Base-by-base conservation (phyloP, 2,797 vertebrate species). In the Ptychobarbus kaznakovi region DNA sequence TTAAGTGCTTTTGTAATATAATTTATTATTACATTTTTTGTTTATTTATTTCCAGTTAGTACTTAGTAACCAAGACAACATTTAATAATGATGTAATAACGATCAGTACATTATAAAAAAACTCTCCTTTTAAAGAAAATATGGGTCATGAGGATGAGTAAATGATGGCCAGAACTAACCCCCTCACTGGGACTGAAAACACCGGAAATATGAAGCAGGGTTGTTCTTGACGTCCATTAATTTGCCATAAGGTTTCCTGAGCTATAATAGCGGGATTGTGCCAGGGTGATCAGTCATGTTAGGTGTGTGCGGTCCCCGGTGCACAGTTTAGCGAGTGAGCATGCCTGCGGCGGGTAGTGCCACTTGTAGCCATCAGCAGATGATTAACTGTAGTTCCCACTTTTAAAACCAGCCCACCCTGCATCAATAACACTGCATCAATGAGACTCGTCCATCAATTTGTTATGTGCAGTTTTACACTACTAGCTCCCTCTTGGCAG, bases 361-460 rank as follows among this genome's bases (percentile, higher is more conserved):
- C 61, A 76, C 46, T 68, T 80, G 35, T 66, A 46, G 38, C 49
- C 72, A 82, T 69, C 51, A 82, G 49, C 20, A 10, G 66, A 66
- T 81, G 72, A 85, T 87, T 68, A 44, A 86, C 53, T 84, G 69
- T 42, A 53, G 53, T 53, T 79, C 58, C 72, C 74, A 44, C 42
- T 40, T 38, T 65, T 65, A 83, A 86, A 83, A 51, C 32, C 76
- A 72, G 46, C 46, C 61, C 77, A 63, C 44, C 80, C 42, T 53
- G 49, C 79, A 82, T 90, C 82, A 86, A 79, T 87, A 79, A 82
- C 78, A 72, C 87, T 80, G 63, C 58, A 65, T 88, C 83, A 65
- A 84, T 70, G 61, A 73, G 77, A 85, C 70, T 25, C 22, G 32
- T 58, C 40, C 44, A 73, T 40, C 44, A 40, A 81, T 86, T 86